Conservation (phyloP, 2,888 invertebrate species). For the Palloptera scutellata region DNA sequence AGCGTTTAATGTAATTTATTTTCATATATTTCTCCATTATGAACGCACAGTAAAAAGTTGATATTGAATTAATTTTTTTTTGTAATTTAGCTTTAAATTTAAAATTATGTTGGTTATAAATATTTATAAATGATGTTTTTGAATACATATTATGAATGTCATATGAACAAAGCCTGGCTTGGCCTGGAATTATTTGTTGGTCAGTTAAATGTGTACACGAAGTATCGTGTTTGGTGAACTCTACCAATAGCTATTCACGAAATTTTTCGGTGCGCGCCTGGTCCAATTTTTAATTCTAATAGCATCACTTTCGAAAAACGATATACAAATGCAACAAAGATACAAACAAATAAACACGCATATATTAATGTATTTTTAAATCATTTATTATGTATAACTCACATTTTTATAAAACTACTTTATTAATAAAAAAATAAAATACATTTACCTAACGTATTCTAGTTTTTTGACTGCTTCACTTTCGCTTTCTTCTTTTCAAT, state of each 20-base stretch:
- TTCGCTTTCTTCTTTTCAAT: slow-evolving; percentile 55
- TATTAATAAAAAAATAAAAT: too few relatives aligned
- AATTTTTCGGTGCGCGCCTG: neutral
- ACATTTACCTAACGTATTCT: too few relatives aligned
- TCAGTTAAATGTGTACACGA: too few relatives aligned
- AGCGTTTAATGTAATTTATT: too few relatives aligned
- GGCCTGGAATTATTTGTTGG: too few relatives aligned
- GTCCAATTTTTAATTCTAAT: slow-evolving; percentile 6
- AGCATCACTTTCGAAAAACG: slow-evolving; percentile 20
- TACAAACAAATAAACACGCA: neutral
- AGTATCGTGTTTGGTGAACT: too few relatives aligned
- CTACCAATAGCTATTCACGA: too few relatives aligned
- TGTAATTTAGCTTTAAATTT: neutral
- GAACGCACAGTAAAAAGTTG: too few relatives aligned
- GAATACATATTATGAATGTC: neutral
- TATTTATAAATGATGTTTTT: slow-evolving; percentile 1
- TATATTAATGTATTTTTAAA: slow-evolving; percentile 29
- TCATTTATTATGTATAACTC: neutral
- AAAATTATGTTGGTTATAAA: neutral
- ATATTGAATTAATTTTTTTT: too few relatives aligned
- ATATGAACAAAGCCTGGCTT: neutral
- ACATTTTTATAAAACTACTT: slow-evolving; percentile 17
- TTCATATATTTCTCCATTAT: too few relatives aligned
- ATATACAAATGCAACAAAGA: slow-evolving; percentile 7
- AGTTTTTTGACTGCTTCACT: slow-evolving; percentile 30